Evolutionary conservation across 2,888 invertebrate genomes (phyloP).

Genomic region (Spilarctia lutea): DNA sequence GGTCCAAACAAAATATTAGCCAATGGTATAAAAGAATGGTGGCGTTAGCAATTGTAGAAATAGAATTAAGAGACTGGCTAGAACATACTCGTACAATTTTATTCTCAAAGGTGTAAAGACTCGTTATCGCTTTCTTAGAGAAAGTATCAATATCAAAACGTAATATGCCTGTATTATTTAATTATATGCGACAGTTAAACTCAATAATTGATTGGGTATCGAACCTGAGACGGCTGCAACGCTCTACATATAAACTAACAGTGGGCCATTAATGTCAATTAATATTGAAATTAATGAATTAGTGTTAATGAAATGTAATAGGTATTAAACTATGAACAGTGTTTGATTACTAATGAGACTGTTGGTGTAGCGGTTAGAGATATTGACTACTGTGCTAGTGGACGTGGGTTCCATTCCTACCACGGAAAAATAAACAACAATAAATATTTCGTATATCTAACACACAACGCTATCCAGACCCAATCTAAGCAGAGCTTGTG

Average conservation of each 20-base stretch:
- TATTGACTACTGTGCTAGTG: not conserved
- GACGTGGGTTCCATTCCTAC: not conserved
- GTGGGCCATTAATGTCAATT: constrained; percentile 16
- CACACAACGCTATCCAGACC: too few relatives aligned
- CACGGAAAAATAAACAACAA: too few relatives aligned
- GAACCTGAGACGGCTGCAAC: constrained; percentile 15
- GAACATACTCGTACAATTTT: not conserved
- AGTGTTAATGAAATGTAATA: constrained; percentile 1
- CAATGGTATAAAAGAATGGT: too few relatives aligned
- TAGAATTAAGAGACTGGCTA: too few relatives aligned
- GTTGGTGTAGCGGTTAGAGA: not conserved
- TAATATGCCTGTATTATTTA: constrained; percentile 18
- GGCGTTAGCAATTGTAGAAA: too few relatives aligned
- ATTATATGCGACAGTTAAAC: constrained; percentile 21
- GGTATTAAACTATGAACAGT: not conserved
- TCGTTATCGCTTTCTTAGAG: not conserved
- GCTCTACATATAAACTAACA: constrained; percentile 9
- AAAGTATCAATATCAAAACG: constrained; percentile 17
- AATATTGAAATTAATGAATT: constrained; percentile 12
- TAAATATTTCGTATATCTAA: too few relatives aligned
- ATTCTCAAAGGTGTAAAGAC: too few relatives aligned
- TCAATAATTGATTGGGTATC: constrained; percentile 17
- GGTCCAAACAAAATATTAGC: too few relatives aligned
- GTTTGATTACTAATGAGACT: not conserved
- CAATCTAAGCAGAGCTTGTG: too few relatives aligned